Base-by-base conservation (phyloP, 2,797 vertebrate species). In the Rhinoraja longicauda region DNA sequence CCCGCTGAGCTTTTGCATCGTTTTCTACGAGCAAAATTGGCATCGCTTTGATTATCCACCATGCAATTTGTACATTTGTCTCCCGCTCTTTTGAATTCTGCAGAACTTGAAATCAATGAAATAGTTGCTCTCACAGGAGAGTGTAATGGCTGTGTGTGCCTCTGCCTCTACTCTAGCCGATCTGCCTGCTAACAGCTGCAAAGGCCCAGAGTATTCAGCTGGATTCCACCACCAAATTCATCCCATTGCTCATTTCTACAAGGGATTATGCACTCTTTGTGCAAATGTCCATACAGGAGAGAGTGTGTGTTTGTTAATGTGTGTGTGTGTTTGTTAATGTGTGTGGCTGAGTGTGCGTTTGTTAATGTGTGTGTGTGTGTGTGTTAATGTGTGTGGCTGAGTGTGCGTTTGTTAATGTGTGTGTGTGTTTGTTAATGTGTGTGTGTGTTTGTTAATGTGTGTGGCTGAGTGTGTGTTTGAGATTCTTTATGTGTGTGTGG, bases 1-100 rank as follows among this genome's bases (percentile, higher is more conserved):
- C 57, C 82, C 15, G 26, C 81, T n/a, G 82, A 86, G 4, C n/a
- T 29, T 29, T 32, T 32, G n/a, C 57, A 15, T 17, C 7, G 0
- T 57, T 84, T 26, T 59, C 53, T 62, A 7, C 7, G 2, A n/a
- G n/a, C 29, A 32, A 26, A 29, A 32, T 4, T 1, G 29, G 32
- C 29, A 15, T 64, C 64, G 57, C 29, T 88, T 88, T 32, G 82
- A 64, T 88, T 64, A 62, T 32, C 10, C 29, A 6, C 82, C 82
- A 3, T 64, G 82, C 59, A 88, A 84, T 88, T 88, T 88, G 82
- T 88, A 32, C 82, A 62, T 88, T 64, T 62, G 82, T n/a, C 59
- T 64, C 57, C 82, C 9, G 8, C 29, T 64, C 82, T 19, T 86
- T 59, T 77, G 70, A 77, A 62, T 88, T 64, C 13, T 29, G 0